Percentiles rank a stretch among this genome's conserved stretches.
Conservation (phyloP, 2,888 invertebrate genomes). For the Drosophila anomelani region DNA sequence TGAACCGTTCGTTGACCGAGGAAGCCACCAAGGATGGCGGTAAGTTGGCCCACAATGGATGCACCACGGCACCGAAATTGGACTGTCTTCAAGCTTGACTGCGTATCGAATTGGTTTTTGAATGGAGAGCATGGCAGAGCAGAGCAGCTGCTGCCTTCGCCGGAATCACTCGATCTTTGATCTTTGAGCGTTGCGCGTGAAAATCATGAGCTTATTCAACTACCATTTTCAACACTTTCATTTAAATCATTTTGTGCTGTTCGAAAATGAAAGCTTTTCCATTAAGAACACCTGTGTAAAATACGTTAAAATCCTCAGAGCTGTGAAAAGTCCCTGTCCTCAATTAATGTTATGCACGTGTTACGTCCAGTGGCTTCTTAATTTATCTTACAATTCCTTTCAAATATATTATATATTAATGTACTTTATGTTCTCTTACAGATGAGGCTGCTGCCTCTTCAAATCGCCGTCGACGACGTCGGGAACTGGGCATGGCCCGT, state of each 20-base stretch:
- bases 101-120: conserved; percentile 12
- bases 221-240: conserved; percentile 59
- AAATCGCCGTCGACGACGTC: conserved; percentile 82
- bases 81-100: conserved; percentile 43
- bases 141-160: conserved; percentile 4
- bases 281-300: conserved; percentile 70
- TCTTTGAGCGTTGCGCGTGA: conserved; percentile 31
- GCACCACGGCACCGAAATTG: conserved; percentile 32
- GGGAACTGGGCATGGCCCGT: conserved; percentile 83
- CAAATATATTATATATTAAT: background rate
- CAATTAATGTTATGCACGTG: conserved; percentile 55
- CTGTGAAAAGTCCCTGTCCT: conserved; percentile 28
- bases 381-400: fast-evolving
- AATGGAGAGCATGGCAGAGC: background rate
- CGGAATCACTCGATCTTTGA: conserved; percentile 33
- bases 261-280: conserved; percentile 51
- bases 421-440: conserved; percentile 50
- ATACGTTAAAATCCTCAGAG: conserved; percentile 67
- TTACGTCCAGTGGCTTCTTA: conserved; percentile 29
- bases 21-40: conserved; percentile 84
- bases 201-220: conserved; percentile 4
- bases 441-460: conserved; percentile 84
- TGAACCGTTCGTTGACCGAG: conserved; percentile 86
- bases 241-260: conserved; percentile 65
- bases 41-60: conserved; percentile 71